A percentile compares a stretch with the other conserved stretches of the same genome.
phyloP scores from a whole-genome alignment of 1,140 invertebrate species.

The Paracyclopina nana region DNA sequence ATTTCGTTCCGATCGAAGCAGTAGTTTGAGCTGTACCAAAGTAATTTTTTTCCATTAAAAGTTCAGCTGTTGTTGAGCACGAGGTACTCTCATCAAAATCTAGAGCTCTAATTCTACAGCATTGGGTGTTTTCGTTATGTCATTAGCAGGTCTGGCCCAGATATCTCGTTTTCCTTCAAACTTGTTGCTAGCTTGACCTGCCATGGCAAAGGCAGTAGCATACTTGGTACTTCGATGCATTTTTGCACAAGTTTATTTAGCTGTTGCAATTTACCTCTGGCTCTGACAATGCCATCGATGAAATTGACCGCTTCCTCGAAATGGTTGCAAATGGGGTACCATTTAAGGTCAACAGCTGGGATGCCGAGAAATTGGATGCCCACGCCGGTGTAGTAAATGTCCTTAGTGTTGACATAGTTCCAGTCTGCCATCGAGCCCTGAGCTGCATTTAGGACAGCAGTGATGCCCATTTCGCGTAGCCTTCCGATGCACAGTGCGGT shows the following conservation, averaged over 20 bases:
- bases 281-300: neutral
- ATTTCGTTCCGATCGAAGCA: no score
- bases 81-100: no score
- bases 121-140: no score
- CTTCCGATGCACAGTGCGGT: slow-evolving; percentile 2
- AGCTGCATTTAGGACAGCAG: slow-evolving; percentile 2
- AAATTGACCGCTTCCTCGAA: slow-evolving; percentile 9
- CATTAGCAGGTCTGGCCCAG: no score
- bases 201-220: no score
- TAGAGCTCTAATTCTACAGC: no score
- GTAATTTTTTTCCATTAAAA: no score
- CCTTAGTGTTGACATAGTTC: slow-evolving; percentile 13
- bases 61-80: no score
- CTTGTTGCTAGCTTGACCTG: no score
- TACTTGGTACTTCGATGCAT: no score
- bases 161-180: no score
- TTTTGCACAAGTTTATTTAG: neutral
- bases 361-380: slow-evolving; percentile 5
- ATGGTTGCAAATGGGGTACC: slow-evolving; percentile 5
- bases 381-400: neutral
- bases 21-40: no score
- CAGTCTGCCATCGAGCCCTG: slow-evolving; percentile 10
- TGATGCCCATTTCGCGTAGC: slow-evolving; percentile 3
- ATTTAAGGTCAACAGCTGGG: slow-evolving; percentile 9
- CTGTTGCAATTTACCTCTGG: neutral